Base-by-base conservation (phyloP, 2,113 vertebrate genomes). In the Dinomys branickii region DNA sequence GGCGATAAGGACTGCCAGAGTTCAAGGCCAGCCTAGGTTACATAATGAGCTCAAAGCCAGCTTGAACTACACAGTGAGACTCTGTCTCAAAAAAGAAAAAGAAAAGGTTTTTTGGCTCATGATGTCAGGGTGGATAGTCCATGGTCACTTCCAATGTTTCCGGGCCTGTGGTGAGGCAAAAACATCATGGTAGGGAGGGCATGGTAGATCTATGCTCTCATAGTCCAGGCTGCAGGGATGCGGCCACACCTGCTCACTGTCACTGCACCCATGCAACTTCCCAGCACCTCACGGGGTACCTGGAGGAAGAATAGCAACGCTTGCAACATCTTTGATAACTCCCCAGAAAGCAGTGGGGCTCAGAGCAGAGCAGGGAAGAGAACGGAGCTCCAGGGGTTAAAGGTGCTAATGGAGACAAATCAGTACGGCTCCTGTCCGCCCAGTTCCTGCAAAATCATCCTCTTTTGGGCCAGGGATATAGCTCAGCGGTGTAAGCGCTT, bases 281-380 rank as follows among this genome's bases (percentile, higher is more conserved):
- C 63, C 13, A 2, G 4, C 9, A 52, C 12, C 59, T 73, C 47
- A 41, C 1, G 33, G 47, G 47, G 61, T 11, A 4, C 22, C 1
- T 33, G 33, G 10, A 69, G 38, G 63, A 52, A 7, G 56, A n/a
- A 75, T 58, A 81, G 4, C 5, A 35, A 33, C 0, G 13, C 26
- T 12, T 7, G 24, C 30, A 35, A 85, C 20, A 2, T 44, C 50
- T 69, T 26, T 33, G 28, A 24, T 22, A 54, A 28, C 13, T n/a
- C 47, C 20, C 44, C 16, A 69, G 78, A 52, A 65, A 50, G 0
- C 28, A 44, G 35, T 33, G 22, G 50, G 54, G 44, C 52, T 13
- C 0, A 9, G 2, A 41, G 9, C 16, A 47, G 35, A 19, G 7
- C 59, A 7, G 0, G 1, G 30, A 41, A 22, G 1, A 5, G 81